Evolutionary conservation across 1,140 invertebrate genomes (phyloP).

Genomic region (Drosophila santomea): DNA sequence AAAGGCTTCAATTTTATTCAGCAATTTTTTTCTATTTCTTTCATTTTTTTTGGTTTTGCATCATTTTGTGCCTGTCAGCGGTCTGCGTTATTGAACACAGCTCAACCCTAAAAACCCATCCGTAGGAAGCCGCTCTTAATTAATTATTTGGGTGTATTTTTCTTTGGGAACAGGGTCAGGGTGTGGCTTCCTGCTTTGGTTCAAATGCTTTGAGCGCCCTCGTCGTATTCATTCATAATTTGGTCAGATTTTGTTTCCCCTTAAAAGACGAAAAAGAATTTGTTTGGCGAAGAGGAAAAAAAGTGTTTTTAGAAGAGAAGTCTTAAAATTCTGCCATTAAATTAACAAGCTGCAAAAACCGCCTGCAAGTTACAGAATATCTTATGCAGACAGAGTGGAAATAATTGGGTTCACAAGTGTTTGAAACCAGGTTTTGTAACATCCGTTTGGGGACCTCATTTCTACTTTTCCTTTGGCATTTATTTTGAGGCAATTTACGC

Average conservation of each 20-base stretch:
- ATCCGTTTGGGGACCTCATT: constrained; percentile 35
- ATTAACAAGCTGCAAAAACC: too few relatives aligned
- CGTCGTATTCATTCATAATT: constrained; percentile 26
- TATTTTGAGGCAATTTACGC: constrained; percentile 64
- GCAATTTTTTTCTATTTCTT: not conserved
- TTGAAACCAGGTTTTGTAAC: constrained; percentile 15
- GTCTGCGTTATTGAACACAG: constrained; percentile 39
- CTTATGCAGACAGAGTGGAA: not conserved
- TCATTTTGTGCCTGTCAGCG: constrained; percentile 7
- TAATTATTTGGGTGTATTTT: constrained; percentile 71
- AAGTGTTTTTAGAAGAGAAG: too few relatives aligned
- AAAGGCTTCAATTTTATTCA: constrained; percentile 38
- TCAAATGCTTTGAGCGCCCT: constrained; percentile 9
- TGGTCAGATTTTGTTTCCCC: constrained; percentile 1
- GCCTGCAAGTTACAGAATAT: not conserved
- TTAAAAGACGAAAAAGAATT: not conserved
- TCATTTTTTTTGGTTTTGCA: not conserved
- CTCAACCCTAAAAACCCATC: constrained; percentile 16
- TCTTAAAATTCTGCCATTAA: too few relatives aligned
- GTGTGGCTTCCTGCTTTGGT: constrained; percentile 72
- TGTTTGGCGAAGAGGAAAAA: not conserved
- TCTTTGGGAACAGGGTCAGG: constrained; percentile 33
- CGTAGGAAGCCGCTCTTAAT: constrained; percentile 65
- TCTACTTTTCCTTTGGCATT: constrained; percentile 19
- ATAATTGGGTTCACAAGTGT: not conserved